Evolutionary conservation across 2,888 invertebrate genomes (phyloP).

Genomic region (Cryptus viduatorius): DNA sequence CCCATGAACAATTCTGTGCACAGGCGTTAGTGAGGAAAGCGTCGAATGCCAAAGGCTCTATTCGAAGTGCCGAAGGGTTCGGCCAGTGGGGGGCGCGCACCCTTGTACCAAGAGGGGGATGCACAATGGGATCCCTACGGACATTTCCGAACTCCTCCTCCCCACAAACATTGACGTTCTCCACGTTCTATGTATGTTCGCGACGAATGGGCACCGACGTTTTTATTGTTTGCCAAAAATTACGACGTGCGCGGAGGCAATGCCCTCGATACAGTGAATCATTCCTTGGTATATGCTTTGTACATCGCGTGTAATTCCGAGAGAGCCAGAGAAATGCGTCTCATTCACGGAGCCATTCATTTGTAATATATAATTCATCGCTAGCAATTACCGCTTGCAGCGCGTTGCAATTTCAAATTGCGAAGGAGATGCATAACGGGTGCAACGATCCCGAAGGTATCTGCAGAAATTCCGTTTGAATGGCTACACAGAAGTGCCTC

Average conservation of each 20-base stretch:
- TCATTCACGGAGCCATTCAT: neutral
- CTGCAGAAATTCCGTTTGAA: neutral
- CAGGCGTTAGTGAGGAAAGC: conserved; percentile 20
- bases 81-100: conserved; percentile 37
- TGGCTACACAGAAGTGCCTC: neutral
- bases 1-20: conserved; percentile 48
- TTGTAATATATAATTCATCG: neutral
- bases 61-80: conserved; percentile 44
- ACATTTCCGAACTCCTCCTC: conserved; percentile 57
- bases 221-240: conserved; percentile 67
- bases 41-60: conserved; percentile 54
- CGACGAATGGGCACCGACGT: conserved; percentile 53
- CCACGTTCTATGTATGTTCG: conserved; percentile 12
- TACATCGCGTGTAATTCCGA: neutral
- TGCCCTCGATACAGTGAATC: conserved; percentile 60
- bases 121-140: conserved; percentile 63
- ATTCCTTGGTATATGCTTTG: conserved; percentile 9
- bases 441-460: neutral
- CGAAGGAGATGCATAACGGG: neutral
- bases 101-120: conserved; percentile 52
- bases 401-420: neutral
- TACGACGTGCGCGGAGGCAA: conserved; percentile 47
- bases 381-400: neutral
- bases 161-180: conserved; percentile 60
- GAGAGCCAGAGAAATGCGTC: conserved; percentile 14